Base-by-base conservation (phyloP, 2,797 vertebrate species). In the Myotis pilosus region DNA sequence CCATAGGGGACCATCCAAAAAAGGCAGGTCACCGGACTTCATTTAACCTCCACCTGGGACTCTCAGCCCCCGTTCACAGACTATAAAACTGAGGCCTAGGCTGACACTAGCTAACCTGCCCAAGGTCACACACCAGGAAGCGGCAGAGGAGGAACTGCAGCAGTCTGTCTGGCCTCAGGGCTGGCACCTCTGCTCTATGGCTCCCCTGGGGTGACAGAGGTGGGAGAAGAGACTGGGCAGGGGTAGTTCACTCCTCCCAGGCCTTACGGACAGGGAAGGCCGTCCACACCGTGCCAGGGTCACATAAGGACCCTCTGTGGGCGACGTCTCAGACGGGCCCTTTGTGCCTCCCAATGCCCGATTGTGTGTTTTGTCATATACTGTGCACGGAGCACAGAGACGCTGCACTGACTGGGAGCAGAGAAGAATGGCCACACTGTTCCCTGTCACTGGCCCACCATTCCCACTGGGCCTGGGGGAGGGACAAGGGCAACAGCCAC, bases 381-480 rank as follows among this genome's bases (percentile, higher is more conserved):
- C 76, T 51, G 89, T 78, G 80, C 71, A n/a, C 41, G 92, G 71
- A 92, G 82, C 84, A 25, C 30, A 44, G 38, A 93, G 81, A 79
- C 8, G 13, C 55, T 17, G 44, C 2, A 1, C 68, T 51, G 66
- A 38, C 19, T 1, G 11, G 6, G 57, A 55, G 12, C 28, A 17
- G 30, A 88, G 83, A 96, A 97, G 89, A 97, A 97, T 84, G 75
- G 82, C 10, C 3, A 1, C 49, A 86, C 84, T 96, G 96, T 97
- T 96, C 64, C 75, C 53, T 4, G 20, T 15, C 19, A 7, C 82
- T 1, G 13, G 25, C 20, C 74, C 6, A 0, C 62, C 33, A 17
- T 16, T 57, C 74, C 69, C 36, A 7, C 41, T 22, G 25, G 25
- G 78, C 36, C 74, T n/a, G n/a, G 53, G 87, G 78, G 51, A 62